phyloP scores from a whole-genome alignment of 2,888 invertebrate genomes.

The Trisateles emortualis region DNA sequence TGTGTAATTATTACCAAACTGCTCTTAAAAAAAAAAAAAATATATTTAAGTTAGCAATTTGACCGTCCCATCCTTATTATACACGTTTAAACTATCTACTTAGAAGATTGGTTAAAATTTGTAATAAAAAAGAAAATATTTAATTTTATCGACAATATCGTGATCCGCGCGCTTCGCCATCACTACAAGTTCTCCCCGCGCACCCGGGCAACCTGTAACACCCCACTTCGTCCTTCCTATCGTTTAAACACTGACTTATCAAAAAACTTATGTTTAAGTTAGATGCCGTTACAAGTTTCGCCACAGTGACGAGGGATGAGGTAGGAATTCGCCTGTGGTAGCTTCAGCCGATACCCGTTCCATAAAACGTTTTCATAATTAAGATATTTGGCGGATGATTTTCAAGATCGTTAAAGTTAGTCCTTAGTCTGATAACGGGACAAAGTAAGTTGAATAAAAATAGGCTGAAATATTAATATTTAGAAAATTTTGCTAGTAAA shows the following conservation, averaged over 20 bases:
- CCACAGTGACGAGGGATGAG: slow-evolving; percentile 56
- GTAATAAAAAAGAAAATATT: neutral
- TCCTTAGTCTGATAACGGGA: slow-evolving; percentile 54
- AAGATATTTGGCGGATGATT: slow-evolving; percentile 49
- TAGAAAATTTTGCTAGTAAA: slow-evolving; percentile 34
- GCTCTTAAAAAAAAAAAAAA: too few relatives aligned
- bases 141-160: slow-evolving; percentile 42
- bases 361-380: slow-evolving; percentile 48
- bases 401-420: slow-evolving; percentile 52
- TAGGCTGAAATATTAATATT: slow-evolving; percentile 49
- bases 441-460: slow-evolving; percentile 52
- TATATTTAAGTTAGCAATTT: too few relatives aligned
- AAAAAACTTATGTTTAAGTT: slow-evolving; percentile 86
- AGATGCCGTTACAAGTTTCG: slow-evolving; percentile 76
- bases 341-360: slow-evolving; percentile 39
- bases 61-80: neutral
- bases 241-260: slow-evolving; percentile 86
- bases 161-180: slow-evolving; percentile 40
- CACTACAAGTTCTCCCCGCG: slow-evolving; percentile 69
- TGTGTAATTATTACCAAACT: too few relatives aligned
- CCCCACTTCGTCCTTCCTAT: slow-evolving; percentile 73
- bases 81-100: neutral
- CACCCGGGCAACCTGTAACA: slow-evolving; percentile 79
- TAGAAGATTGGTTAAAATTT: neutral
- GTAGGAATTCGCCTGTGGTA: slow-evolving; percentile 43